Base-by-base conservation (phyloP, 2,113 vertebrate species). In the Lagopus muta region DNA sequence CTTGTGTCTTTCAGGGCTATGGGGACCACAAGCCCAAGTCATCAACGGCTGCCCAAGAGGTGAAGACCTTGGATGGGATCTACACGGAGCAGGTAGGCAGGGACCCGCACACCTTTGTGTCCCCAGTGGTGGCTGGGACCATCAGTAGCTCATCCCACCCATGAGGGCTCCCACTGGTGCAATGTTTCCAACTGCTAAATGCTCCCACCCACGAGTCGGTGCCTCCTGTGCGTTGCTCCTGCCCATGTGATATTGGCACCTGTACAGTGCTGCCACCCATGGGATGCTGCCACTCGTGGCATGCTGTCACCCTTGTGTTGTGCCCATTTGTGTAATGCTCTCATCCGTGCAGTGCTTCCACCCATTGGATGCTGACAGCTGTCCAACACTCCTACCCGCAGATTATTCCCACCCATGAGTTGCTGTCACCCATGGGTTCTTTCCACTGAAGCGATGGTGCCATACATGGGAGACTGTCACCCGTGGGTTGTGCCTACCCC, bases 1-100 rank as follows among this genome's bases (percentile, higher is more conserved):
- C 22, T 55, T 74, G 30, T 7, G 4, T 71, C 28, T 17, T 52
- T 8, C 89, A 99, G 99, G 99, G 99, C 20, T 99, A 99, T 0
- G 99, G 99, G 87, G 99, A 99, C 95, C 99, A 98, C 95, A 99
- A 99, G 81, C 98, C 99, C 72, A 99, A 99, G 92, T 99, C 99
- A 7, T 99, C 99, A 15, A 99, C 99, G 1, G 98, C 98, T 0
- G 98, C 99, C 38, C 99, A 99, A 76, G 99, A 99, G 97, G 98
- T 99, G 72, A 99, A 99, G 97, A 99, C 99, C 8, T 82, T 99
- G 95, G 99, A 99, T 15, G 98, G 99, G 27, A 96, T 99, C 86
- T 99, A 99, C 89, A 88, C 98, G 0, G 99, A 99, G 93, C 99
- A 99, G 98, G 99, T 99, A 94, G 97, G 85, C 8, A 72, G 30